Evolutionary conservation across 64 coral and sea anemone species (phyloP).

Genomic region (Anthopleura sola): DNA sequence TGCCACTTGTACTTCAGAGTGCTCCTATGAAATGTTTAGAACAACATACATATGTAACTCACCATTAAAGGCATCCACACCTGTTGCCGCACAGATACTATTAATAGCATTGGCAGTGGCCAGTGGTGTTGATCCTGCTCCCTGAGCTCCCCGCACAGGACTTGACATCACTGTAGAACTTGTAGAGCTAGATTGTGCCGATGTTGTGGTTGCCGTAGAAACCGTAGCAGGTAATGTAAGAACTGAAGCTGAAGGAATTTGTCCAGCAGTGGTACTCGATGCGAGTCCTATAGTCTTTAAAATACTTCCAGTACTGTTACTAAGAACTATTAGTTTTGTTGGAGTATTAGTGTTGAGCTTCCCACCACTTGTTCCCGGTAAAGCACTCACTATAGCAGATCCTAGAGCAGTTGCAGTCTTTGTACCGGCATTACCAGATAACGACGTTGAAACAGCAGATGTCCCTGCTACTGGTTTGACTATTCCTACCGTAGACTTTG

Average conservation of each 20-base stretch:
- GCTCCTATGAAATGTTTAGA: too few relatives aligned
- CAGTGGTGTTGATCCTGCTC: slow-evolving; percentile 37
- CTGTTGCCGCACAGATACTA: slow-evolving; percentile 93
- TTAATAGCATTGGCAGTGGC: slow-evolving; percentile 93
- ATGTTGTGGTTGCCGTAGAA: slow-evolving; percentile 37
- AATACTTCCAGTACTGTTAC: slow-evolving; percentile 77
- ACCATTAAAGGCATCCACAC: slow-evolving; percentile 96
- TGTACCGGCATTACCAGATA: slow-evolving; percentile 35
- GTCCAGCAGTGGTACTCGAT: slow-evolving; percentile 50
- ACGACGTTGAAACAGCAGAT: slow-evolving; percentile 25
- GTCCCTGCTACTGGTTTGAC: slow-evolving; percentile 17
- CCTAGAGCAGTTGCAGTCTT: slow-evolving; percentile 36
- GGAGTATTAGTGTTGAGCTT: slow-evolving; percentile 63
- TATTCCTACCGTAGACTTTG: slow-evolving; percentile 45
- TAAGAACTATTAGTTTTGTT: slow-evolving; percentile 96
- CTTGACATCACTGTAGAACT: slow-evolving; percentile 42
- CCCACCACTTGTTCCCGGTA: slow-evolving; percentile 40
- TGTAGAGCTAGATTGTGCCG: slow-evolving; percentile 35
- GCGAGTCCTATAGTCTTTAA: slow-evolving; percentile 94
- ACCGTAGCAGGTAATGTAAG: slow-evolving; percentile 29
- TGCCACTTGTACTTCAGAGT: too few relatives aligned
- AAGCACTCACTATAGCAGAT: slow-evolving; percentile 45
- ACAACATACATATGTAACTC: too few relatives aligned
- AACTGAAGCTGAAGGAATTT: slow-evolving; percentile 36
- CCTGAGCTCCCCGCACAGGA: slow-evolving; percentile 50